These are phyloP conservation scores for Artemisiospiza belli DNA, from an alignment of 2,113 vertebrate species.

Conservation along the genomic window DNA sequence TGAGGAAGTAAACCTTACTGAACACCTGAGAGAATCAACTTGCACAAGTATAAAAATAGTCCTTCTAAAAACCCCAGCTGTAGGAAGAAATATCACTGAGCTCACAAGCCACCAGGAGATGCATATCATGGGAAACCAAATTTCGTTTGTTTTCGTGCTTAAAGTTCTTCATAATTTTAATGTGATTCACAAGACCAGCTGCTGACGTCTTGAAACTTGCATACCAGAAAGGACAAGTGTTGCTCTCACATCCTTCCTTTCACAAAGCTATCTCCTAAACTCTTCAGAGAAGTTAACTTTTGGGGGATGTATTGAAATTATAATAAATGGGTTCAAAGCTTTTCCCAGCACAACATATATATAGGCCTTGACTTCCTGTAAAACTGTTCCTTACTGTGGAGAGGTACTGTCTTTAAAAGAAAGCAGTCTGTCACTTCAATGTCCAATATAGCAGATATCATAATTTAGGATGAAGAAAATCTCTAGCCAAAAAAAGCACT, in stretches of 20 bases:
- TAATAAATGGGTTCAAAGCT: not conserved
- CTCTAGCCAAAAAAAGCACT: not conserved
- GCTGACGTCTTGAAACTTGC: not conserved
- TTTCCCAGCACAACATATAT: not conserved
- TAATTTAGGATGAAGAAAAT: not conserved
- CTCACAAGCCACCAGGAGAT: not conserved
- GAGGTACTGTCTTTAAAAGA: not conserved
- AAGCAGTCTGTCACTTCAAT: not conserved
- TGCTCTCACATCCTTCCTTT: not conserved
- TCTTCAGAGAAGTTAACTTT: not conserved
- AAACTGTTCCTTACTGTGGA: not conserved
- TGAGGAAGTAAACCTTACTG: not conserved
- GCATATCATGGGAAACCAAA: not conserved
- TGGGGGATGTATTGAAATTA: not conserved
- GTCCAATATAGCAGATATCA: not conserved
- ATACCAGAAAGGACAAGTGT: not conserved
- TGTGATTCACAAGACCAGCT: not conserved
- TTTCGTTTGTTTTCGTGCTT: not conserved
- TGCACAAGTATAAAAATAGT: not conserved
- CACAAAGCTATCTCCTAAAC: not conserved
- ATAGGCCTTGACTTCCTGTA: not conserved
- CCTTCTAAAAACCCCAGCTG: not conserved
- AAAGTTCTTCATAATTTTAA: not conserved
- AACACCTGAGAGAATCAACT: not conserved
- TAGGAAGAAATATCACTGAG: not conserved